Evolutionary conservation across 2,797 vertebrate species (phyloP), one percentile per base, ranked within the genome.

Genomic region (Crenuchus spilurus): DNA sequence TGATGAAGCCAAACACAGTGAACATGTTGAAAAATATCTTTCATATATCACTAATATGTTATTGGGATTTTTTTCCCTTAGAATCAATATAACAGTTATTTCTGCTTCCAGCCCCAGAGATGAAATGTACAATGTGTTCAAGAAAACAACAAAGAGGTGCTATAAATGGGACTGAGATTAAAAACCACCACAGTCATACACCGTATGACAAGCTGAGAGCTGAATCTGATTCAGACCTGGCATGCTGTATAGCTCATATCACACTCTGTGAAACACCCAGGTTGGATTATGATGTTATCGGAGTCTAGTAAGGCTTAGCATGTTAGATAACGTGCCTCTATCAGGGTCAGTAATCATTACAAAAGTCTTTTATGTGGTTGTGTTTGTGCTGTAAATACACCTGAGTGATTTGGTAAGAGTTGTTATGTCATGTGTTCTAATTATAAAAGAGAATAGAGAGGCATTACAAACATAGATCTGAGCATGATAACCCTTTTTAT

Each of bases 251-350:
- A 14, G 37, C 37, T 6, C 16, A 30, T 64, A 64, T 64, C 61
- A 46, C 39, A 30, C 18, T 30, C 28, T n/a, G 3, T 30, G 24
- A 64, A 64, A 28, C 39, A 46, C 13, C 41, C 61, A 4, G 41
- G 41, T 16, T 30, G 61, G 61, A 46, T 42, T 62, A 42, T 41
- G 22, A 42, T 64, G 41, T 30, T 28, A 64, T 64, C 61, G 30
- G 41, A 64, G 24, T 41, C 61, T 30, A 64, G 61, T 18, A 64
- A n/a, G n/a, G 37, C 22, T 62, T 62, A 62, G 13, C 20, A 62
- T 62, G 61, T 64, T 64, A 41, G 24, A 46, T 28, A 46, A 46
- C 41, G 22, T 3, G 6, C 16, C 1, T 6, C 41, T 46, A n/a
- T 64, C 41, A 8, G 41, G 14, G 24, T 3, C 41, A n/a, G 24